phyloP scores from a whole-genome alignment of 2,113 vertebrate species.

The Odontophorus gujanensis region DNA sequence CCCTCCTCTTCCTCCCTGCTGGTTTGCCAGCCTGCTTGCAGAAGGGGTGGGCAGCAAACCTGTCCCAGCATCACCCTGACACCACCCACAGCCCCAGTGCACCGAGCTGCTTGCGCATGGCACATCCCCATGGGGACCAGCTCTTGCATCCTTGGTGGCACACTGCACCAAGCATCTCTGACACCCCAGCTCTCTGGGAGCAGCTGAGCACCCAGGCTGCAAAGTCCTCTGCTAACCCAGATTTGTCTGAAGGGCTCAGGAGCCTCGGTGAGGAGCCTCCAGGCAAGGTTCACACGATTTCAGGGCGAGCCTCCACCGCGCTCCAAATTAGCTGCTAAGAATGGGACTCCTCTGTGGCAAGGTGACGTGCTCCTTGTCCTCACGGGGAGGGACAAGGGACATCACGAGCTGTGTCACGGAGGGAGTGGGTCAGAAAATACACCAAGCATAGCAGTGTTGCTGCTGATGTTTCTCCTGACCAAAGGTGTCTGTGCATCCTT shows the following conservation, averaged over 20 bases:
- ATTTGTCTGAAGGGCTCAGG: constrained; percentile 32
- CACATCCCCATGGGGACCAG: neutral
- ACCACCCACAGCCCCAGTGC: accelerated
- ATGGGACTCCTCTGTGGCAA: constrained; percentile 65
- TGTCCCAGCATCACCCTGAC: neutral
- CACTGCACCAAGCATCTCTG: neutral
- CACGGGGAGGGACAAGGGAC: neutral
- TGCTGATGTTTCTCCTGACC: accelerated
- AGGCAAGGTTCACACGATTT: constrained; percentile 51
- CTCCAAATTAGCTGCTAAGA: constrained; percentile 70
- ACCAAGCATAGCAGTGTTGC: neutral
- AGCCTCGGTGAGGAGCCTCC: neutral
- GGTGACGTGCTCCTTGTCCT: constrained; percentile 64
- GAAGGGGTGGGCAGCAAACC: neutral
- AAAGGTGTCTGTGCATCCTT: neutral
- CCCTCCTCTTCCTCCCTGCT: neutral
- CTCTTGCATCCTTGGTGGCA: neutral
- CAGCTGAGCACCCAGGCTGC: neutral
- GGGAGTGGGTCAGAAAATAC: neutral
- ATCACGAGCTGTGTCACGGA: neutral
- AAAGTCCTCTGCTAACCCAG: constrained; percentile 48
- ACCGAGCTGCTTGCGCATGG: neutral
- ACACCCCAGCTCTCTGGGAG: neutral
- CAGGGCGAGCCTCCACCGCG: constrained; percentile 6
- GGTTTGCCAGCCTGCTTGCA: neutral